A percentile compares a stretch with the other conserved stretches of the same genome.
Conservation (phyloP, 2,797 vertebrate genomes). For the Peromyscus attwateri region DNA sequence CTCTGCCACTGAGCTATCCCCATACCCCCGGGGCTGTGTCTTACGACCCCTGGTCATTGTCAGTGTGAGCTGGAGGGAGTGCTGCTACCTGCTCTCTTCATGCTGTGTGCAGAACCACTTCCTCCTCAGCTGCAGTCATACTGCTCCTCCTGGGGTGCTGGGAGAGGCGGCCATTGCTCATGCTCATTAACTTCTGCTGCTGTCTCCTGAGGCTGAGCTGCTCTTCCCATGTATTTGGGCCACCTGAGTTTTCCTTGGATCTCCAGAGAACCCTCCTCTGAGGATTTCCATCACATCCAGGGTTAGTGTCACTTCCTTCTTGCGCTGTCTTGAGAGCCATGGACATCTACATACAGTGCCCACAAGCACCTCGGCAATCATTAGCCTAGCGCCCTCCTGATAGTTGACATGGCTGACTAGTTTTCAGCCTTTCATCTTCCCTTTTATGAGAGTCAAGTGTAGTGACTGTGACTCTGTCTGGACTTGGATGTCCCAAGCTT, state of each 20-base stretch:
- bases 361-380: neutral
- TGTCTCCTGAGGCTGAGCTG: neutral
- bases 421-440: slow-evolving; percentile 65
- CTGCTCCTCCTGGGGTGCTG: rapidly evolving
- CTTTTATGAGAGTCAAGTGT: slow-evolving; percentile 35
- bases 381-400: neutral
- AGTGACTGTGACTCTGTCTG: slow-evolving; percentile 26
- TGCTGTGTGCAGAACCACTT: neutral
- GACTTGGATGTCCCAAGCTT: neutral
- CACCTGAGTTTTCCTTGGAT: neutral
- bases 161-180: neutral
- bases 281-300: neutral
- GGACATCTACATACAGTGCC: neutral
- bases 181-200: neutral
- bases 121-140: neutral
- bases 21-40: neutral
- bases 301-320: neutral
- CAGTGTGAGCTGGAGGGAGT: no score
- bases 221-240: rapidly evolving
- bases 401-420: slow-evolving; percentile 30
- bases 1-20: neutral
- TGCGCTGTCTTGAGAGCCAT: neutral
- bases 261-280: neutral
- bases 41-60: neutral
- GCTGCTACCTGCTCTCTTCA: neutral